These are phyloP conservation scores for Physocephala rufipes DNA, from an alignment of 2,888 invertebrate species.

Conservation along the genomic window DNA sequence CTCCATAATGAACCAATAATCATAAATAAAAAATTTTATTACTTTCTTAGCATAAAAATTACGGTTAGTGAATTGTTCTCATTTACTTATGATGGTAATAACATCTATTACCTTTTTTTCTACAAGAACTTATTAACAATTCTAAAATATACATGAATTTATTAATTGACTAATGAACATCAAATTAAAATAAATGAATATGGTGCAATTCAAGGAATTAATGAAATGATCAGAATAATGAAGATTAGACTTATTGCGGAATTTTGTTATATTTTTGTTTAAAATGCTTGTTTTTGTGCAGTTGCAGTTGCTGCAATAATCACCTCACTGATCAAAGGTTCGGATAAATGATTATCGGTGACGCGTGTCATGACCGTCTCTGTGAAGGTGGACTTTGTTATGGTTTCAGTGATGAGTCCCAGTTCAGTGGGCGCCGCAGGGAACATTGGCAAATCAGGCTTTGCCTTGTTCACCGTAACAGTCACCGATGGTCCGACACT, in stretches of 20 bases:
- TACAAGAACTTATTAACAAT: slow-evolving; percentile 23
- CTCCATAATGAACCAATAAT: too few relatives aligned
- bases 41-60: too few relatives aligned
- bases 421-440: slow-evolving; percentile 85
- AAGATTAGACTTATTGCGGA: neutral
- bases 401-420: slow-evolving; percentile 91
- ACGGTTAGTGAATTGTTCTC: too few relatives aligned
- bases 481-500: slow-evolving; percentile 71
- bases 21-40: too few relatives aligned
- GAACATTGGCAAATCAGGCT: slow-evolving; percentile 75
- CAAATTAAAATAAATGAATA: slow-evolving; percentile 5
- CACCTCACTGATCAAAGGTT: slow-evolving; percentile 91
- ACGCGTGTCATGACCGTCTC: slow-evolving; percentile 94
- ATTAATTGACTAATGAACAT: neutral
- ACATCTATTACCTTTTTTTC: neutral
- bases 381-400: slow-evolving; percentile 95
- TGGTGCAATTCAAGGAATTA: slow-evolving; percentile 24
- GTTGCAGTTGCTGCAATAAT: slow-evolving; percentile 55
- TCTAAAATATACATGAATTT: neutral
- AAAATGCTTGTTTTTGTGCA: slow-evolving; percentile 42
- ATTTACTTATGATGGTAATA: too few relatives aligned
- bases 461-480: slow-evolving; percentile 83
- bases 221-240: slow-evolving; percentile 25
- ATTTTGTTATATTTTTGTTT: slow-evolving; percentile 30
- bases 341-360: slow-evolving; percentile 89